Percentiles rank a stretch among this genome's conserved stretches.
phyloP scores from a whole-genome alignment of 2,113 vertebrate species.

The Hiodon alosoides region DNA sequence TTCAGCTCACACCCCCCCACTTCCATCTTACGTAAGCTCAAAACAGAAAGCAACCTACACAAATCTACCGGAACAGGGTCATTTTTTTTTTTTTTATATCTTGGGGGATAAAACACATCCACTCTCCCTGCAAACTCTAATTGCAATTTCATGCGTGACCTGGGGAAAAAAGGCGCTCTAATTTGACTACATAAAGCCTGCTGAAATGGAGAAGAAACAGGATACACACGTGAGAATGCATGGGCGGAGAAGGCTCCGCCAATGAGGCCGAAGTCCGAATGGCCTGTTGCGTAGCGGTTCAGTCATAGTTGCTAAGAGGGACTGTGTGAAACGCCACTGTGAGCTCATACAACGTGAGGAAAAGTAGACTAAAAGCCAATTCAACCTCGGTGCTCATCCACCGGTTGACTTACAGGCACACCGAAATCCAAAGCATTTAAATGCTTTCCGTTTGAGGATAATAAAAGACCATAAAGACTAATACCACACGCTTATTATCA shows the following conservation, averaged over 20 bases:
- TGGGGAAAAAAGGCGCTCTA: slow-evolving; percentile 67
- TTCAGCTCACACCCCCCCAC: slow-evolving; percentile 17
- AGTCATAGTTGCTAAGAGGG: no score
- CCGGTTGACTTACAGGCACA: not conserved
- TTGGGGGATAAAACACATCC: slow-evolving; percentile 35
- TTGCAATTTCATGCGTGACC: slow-evolving; percentile 69
- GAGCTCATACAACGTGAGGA: not conserved
- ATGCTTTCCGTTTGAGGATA: not conserved
- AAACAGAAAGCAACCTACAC: slow-evolving; percentile 31
- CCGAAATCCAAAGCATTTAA: not conserved
- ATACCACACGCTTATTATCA: not conserved
- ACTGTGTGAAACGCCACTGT: no score
- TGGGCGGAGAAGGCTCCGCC: no score
- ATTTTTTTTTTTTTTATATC: slow-evolving; percentile 38
- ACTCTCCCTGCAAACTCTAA: slow-evolving; percentile 55
- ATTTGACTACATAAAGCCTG: slow-evolving; percentile 53
- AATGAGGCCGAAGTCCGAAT: no score
- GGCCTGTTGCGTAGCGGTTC: no score
- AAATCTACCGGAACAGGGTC: slow-evolving; percentile 37
- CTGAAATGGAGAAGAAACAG: slow-evolving; percentile 30
- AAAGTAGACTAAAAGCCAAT: not conserved
- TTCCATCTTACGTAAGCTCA: slow-evolving; percentile 43
- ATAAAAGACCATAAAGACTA: not conserved
- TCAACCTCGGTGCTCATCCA: no score
- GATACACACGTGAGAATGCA: not conserved